phyloP scores from a whole-genome alignment of 2,888 invertebrate genomes.

The Lithophane semibrunnea region DNA sequence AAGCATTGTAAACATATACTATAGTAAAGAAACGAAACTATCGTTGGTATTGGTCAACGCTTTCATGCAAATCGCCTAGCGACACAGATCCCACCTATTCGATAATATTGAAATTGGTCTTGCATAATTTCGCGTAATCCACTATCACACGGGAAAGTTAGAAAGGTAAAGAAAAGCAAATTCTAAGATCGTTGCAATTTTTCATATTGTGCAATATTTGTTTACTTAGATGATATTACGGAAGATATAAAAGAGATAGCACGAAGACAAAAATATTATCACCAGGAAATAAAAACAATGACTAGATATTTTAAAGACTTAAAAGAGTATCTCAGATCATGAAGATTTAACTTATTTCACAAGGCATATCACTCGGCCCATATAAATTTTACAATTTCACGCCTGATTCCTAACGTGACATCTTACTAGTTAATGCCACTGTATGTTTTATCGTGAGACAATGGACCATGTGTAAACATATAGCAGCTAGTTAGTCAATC shows the following conservation, averaged over 20 bases:
- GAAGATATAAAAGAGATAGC: neutral
- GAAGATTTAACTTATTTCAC: neutral
- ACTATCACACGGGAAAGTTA: slow-evolving; percentile 65
- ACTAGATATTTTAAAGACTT: neutral
- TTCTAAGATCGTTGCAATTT: neutral
- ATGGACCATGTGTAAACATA: slow-evolving; percentile 46
- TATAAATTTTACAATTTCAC: neutral
- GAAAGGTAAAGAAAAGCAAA: too few relatives aligned
- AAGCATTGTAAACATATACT: slow-evolving; percentile 70
- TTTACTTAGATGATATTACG: slow-evolving; percentile 14
- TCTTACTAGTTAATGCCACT: neutral
- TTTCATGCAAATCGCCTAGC: slow-evolving; percentile 77
- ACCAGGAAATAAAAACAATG: slow-evolving; percentile 7
- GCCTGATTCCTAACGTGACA: neutral
- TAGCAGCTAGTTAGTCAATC: slow-evolving; percentile 61
- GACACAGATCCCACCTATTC: slow-evolving; percentile 83
- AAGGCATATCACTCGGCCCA: neutral
- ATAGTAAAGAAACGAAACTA: slow-evolving; percentile 68
- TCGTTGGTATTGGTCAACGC: slow-evolving; percentile 76
- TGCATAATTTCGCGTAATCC: slow-evolving; percentile 74
- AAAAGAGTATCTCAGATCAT: neutral
- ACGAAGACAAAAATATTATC: neutral
- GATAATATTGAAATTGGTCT: slow-evolving; percentile 83
- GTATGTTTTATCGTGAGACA: slow-evolving; percentile 43
- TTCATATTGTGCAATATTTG: slow-evolving; percentile 8